phyloP scores from a whole-genome alignment of 2,113 vertebrate species.

The Thamnophis sirtalis region DNA sequence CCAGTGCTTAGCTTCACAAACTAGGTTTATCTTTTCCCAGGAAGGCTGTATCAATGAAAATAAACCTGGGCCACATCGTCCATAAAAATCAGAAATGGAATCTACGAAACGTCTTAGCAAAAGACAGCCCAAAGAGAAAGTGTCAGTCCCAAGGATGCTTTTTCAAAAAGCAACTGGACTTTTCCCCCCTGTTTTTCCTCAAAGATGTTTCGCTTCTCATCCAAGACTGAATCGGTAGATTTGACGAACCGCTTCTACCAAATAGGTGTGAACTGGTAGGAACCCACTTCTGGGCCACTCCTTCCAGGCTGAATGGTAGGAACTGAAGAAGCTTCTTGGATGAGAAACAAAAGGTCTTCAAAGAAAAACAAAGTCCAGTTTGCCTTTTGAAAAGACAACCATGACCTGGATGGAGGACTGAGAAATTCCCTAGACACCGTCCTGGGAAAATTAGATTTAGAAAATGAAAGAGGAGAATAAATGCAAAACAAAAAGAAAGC shows the following conservation, averaged over 20 bases:
- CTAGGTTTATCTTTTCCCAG: neutral
- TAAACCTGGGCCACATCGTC: neutral
- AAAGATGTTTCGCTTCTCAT: neutral
- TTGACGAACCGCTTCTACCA: too few species aligned
- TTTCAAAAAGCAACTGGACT: neutral
- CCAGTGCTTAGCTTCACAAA: conserved; percentile 18
- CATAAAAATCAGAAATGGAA: conserved; percentile 1
- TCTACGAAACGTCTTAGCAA: neutral
- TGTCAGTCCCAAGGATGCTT: neutral
- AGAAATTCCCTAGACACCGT: neutral
- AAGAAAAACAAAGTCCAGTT: neutral
- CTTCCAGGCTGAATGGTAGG: neutral
- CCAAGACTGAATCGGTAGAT: too few species aligned
- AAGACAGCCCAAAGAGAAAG: neutral
- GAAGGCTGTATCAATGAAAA: neutral
- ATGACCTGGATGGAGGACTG: neutral
- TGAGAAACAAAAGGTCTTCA: neutral
- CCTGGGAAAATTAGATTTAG: neutral
- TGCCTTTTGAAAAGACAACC: neutral
- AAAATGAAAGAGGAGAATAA: neutral
- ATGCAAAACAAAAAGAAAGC: neutral
- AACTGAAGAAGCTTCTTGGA: neutral
- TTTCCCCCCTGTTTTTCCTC: too few species aligned
- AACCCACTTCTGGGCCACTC: too few species aligned
- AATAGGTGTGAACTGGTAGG: too few species aligned